Evolutionary conservation across 1,140 invertebrate genomes (phyloP).

Genomic region (Trichoplusia ni): DNA sequence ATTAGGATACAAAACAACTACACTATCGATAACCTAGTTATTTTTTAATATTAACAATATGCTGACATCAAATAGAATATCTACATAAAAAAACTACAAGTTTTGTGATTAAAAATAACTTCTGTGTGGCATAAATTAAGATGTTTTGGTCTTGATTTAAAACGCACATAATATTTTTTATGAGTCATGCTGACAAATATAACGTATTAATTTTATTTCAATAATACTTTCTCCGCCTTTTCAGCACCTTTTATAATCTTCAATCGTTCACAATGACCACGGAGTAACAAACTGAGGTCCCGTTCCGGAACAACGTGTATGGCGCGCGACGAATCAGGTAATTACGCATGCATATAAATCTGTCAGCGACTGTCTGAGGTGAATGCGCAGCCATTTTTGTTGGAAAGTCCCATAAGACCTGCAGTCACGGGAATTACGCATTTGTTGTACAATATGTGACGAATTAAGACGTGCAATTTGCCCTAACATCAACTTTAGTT

Average conservation of each 20-base stretch:
- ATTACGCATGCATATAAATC: conserved; percentile 33
- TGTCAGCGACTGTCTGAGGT: conserved; percentile 1
- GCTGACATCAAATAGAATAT: background rate
- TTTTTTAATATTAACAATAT: conserved; percentile 12
- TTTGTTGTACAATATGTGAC: too few relatives aligned
- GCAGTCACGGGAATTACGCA: too few relatives aligned
- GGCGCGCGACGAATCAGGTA: conserved; percentile 30
- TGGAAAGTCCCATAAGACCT: too few relatives aligned
- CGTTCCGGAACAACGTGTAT: background rate
- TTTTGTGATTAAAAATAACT: background rate
- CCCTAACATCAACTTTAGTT: too few relatives aligned
- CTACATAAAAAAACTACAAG: background rate
- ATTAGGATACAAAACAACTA: conserved; percentile 73
- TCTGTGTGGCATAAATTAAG: background rate
- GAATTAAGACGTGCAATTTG: too few relatives aligned
- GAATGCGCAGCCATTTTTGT: background rate
- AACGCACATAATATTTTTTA: background rate
- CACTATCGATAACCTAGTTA: conserved; percentile 57
- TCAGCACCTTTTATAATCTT: too few relatives aligned
- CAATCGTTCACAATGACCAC: too few relatives aligned
- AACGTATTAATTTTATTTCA: too few relatives aligned
- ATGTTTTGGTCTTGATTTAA: background rate
- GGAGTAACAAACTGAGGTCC: background rate
- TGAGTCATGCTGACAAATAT: too few relatives aligned
- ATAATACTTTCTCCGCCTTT: too few relatives aligned